A percentile compares a stretch with the other conserved stretches of the same genome.
These are phyloP conservation scores for Sitophilus oryzae DNA, from an alignment of 1,140 invertebrate genomes.

Conservation along the genomic window DNA sequence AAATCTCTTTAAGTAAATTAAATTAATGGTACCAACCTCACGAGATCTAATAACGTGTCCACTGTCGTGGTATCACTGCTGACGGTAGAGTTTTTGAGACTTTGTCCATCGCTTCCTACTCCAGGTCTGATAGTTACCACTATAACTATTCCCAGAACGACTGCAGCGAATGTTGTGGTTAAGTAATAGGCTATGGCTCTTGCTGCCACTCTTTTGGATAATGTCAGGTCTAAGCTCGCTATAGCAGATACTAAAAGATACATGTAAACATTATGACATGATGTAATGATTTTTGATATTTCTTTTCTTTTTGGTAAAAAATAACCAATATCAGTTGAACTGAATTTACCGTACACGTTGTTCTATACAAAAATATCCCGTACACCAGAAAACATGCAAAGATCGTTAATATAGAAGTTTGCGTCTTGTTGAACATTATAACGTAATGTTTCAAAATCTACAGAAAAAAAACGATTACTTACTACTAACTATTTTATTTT, in stretches of 20 bases:
- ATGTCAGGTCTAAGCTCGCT: conserved; percentile 59
- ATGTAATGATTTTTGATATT: too few relatives aligned
- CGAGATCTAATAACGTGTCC: conserved; percentile 80
- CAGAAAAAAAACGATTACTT: too few relatives aligned
- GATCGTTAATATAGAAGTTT: too few relatives aligned
- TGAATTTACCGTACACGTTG: too few relatives aligned
- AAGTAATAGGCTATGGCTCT: conserved; percentile 71
- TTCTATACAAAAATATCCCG: too few relatives aligned
- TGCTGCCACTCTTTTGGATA: conserved; percentile 60
- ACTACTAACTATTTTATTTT: too few relatives aligned
- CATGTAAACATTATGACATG: background rate
- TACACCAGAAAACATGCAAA: too few relatives aligned
- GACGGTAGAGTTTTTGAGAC: conserved; percentile 17
- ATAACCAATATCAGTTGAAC: too few relatives aligned
- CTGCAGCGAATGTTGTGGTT: conserved; percentile 68
- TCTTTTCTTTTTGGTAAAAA: too few relatives aligned
- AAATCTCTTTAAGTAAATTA: background rate
- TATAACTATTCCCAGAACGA: conserved; percentile 66
- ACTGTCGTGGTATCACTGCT: conserved; percentile 61
- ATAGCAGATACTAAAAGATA: conserved; percentile 55
- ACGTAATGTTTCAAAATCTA: too few relatives aligned
- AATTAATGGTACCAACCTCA: conserved; percentile 48
- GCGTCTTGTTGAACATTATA: too few relatives aligned
- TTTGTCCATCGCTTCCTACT: conserved; percentile 33
- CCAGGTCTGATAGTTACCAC: conserved; percentile 68